Conservation (phyloP, 2,888 invertebrate species). For the Drosophila quinaria region DNA sequence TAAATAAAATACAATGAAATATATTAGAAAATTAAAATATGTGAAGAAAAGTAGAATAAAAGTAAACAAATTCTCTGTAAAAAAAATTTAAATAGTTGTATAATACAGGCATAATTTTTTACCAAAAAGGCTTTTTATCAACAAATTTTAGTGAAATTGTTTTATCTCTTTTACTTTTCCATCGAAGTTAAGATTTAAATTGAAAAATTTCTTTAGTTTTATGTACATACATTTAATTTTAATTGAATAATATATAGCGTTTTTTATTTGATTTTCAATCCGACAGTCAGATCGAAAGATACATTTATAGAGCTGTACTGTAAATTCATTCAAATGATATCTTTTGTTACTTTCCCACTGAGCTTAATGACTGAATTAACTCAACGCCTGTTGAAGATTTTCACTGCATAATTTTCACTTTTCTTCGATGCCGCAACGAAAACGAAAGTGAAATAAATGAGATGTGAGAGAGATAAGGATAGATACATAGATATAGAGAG, state of each 20-base stretch:
- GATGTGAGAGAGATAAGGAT: conserved; percentile 9
- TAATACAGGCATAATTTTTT: too few species aligned
- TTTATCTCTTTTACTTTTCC: too few species aligned
- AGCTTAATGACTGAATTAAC: conserved; percentile 53
- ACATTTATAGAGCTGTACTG: background rate
- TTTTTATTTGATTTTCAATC: background rate
- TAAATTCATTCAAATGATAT: conserved; percentile 32
- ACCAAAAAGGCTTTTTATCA: too few species aligned
- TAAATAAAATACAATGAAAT: too few species aligned
- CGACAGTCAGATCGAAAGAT: background rate
- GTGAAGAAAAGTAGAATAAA: too few species aligned
- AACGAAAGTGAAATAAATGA: conserved; percentile 69
- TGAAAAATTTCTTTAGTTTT: background rate
- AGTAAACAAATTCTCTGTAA: too few species aligned
- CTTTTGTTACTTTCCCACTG: conserved; percentile 39
- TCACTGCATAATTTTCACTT: conserved; percentile 75
- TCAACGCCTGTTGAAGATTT: conserved; percentile 51
- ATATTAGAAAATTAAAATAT: too few species aligned
- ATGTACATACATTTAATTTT: background rate
- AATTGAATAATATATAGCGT: background rate
- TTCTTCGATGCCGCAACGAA: conserved; percentile 67
- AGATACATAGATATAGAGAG: background rate
- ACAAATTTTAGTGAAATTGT: too few species aligned
- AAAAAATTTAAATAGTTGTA: too few species aligned
- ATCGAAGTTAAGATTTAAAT: too few species aligned